Base-by-base conservation (phyloP, 2,888 invertebrate species). In the Agrochola circellaris region DNA sequence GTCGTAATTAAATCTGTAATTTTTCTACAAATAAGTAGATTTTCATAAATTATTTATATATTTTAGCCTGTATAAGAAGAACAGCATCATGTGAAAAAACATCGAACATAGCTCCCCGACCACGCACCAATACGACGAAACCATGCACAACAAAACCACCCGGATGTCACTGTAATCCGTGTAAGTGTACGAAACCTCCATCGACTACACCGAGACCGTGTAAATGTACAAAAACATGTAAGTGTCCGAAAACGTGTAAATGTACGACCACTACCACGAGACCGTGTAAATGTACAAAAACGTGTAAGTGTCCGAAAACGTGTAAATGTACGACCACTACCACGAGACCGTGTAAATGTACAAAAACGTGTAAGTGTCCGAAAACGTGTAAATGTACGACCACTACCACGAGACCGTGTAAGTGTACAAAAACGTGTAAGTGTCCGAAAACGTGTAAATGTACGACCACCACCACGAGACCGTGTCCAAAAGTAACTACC, bases 31-130 rank as follows among this genome's bases (percentile, higher is more conserved):
- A 42, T 13, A 56, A 17, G 38, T 4, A 0, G 7, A 38, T 26
- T 20, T 58, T 26, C 8, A 38, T 13, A 17, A 13, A 42, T 26
- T 23, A 42, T 45, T 30, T 62, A n/a, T n/a, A 48, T 17, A 23
- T 71, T 72, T 48, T 20, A 72, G 71, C 23, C 20, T 66, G 38
- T 66, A 15, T 67, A 48, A 72, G 71, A 26, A 48, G 26, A 67
- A 66, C 67, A 1, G 23, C 2, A 42, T 5, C 9, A 48, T 48
- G 23, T 48, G 30, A 15, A 48, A 8, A 2, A 13, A 45, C 65
- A 26, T 26, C 45, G 7, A 65, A 26, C 11, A 51, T n/a, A n/a
- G 38, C 51, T 26, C 1, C 26, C 34, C 13, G 38, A 6, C 38
- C 51, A 38, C 67, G 38, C 8, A 68, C 68, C 6, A 54, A 30